Evolutionary conservation across 2,888 invertebrate genomes (phyloP), one percentile per base, ranked within the genome.

Genomic region (Heliconius erato): DNA sequence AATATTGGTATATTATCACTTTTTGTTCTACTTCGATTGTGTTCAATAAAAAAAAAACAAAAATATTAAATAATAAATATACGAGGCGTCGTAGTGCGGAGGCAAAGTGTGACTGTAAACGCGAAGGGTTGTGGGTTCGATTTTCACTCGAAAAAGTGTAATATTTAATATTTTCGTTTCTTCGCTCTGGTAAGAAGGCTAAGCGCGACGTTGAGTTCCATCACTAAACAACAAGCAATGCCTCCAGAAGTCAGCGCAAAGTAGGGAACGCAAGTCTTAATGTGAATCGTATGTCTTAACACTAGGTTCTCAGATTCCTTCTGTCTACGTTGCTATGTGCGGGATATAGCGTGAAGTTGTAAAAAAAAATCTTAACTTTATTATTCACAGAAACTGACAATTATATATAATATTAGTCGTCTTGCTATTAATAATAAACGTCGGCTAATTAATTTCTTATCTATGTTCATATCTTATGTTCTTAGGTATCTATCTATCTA

Each of bases 401-500:
- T 16, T 63, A 76, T 35, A n/a, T 63, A 76, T 35, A n/a, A 76
- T 12, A 59, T 63, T 35, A 40, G 35, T 63, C 26, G 59, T 12
- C 63, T 76, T 76, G 63, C 63, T 3, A 63, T 63, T 76, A 35
- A 63, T 63, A 76, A 76, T 76, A 76, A 76, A 63, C 63, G 63
- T 76, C 76, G 14, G 35, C 76, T 76, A 76, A 76, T 76, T 76
- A 76, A 76, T 76, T 63, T 63, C 63, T 76, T 74, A 59, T 59
- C 74, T 32, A 59, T 23, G 74, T 74, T 14, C 19, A 54, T 59
- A 74, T 74, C 74, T 74, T 19, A 59, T 49, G 28, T 23, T 54
- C 6, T 0, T 74, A 74, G 19, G 0, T 63, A 63, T 63, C 19
- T 19, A n/a, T 26, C 5, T 67, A 67, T 12, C 4, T 65, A 67